Conservation (phyloP, 2,888 invertebrate species). For the Rhyacophila evoluta region DNA sequence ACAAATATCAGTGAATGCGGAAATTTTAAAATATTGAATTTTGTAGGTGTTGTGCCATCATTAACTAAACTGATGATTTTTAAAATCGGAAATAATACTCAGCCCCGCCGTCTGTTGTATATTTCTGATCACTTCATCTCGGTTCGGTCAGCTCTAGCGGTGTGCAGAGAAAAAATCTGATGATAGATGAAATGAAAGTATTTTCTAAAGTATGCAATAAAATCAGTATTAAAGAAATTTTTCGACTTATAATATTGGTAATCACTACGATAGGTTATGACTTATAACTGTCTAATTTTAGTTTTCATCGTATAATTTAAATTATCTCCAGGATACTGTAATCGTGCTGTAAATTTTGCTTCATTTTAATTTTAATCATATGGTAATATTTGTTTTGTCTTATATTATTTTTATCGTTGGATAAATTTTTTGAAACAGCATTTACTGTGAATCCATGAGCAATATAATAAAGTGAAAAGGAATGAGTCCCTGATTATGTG, state of each 20-base stretch:
- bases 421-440: not conserved
- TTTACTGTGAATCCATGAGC: not conserved
- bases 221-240: conserved; percentile 24
- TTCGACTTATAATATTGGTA: conserved; percentile 17
- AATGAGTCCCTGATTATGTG: not conserved
- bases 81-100: not conserved
- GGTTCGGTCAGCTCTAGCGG: no score
- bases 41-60: not conserved
- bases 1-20: not conserved
- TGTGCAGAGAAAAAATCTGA: no score
- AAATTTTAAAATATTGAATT: not conserved
- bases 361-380: not conserved
- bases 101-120: not conserved
- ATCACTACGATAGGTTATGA: not conserved
- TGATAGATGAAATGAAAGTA: not conserved
- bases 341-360: not conserved
- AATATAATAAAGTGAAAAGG: not conserved
- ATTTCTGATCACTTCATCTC: no score
- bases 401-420: not conserved
- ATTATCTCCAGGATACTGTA: not conserved
- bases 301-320: not conserved
- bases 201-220: conserved; percentile 24
- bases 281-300: conserved; percentile 1
- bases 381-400: not conserved
- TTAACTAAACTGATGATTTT: not conserved